Percentiles rank a stretch among this genome's conserved stretches.
Conservation (phyloP, 1,140 invertebrate genomes). For the Drosophila parvula region DNA sequence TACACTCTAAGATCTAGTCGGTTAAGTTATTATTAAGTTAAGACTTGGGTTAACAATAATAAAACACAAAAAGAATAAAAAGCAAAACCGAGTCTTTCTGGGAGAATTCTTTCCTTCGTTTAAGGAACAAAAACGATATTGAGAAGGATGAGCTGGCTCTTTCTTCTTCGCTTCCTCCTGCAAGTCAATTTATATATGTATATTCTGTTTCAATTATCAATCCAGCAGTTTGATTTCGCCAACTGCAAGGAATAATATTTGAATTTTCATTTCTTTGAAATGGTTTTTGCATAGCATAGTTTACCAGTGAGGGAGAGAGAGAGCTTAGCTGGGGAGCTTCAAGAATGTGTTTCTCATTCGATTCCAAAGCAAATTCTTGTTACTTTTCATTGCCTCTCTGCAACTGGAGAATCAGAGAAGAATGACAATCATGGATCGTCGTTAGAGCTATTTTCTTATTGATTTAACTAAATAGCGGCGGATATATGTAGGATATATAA, state of each 20-base stretch:
- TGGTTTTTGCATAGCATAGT: not conserved
- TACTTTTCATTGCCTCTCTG: slow-evolving; percentile 16
- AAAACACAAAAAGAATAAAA: not conserved
- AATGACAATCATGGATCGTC: not conserved
- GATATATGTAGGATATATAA: no score
- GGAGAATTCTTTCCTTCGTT: not conserved
- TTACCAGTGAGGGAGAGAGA: slow-evolving; percentile 5
- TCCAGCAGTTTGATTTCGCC: slow-evolving; percentile 27
- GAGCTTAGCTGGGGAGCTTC: not conserved
- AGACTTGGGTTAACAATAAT: no score
- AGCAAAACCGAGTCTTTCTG: not conserved
- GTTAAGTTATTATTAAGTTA: slow-evolving; percentile 16
- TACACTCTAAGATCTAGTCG: slow-evolving; percentile 23
- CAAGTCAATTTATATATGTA: not conserved
- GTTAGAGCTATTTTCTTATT: not conserved
- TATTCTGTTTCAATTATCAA: slow-evolving; percentile 5
- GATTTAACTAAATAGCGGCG: not conserved
- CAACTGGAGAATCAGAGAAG: slow-evolving; percentile 15
- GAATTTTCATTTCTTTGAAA: slow-evolving; percentile 1
- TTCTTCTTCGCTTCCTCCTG: slow-evolving; percentile 5
- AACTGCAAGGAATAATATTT: slow-evolving; percentile 41
- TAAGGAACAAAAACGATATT: slow-evolving; percentile 9
- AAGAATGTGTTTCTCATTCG: not conserved
- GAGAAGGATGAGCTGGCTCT: slow-evolving; percentile 4
- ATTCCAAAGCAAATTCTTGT: not conserved